Evolutionary conservation across 2,113 vertebrate species (phyloP), one percentile per base, ranked within the genome.

Genomic region (Alligator mississippiensis): DNA sequence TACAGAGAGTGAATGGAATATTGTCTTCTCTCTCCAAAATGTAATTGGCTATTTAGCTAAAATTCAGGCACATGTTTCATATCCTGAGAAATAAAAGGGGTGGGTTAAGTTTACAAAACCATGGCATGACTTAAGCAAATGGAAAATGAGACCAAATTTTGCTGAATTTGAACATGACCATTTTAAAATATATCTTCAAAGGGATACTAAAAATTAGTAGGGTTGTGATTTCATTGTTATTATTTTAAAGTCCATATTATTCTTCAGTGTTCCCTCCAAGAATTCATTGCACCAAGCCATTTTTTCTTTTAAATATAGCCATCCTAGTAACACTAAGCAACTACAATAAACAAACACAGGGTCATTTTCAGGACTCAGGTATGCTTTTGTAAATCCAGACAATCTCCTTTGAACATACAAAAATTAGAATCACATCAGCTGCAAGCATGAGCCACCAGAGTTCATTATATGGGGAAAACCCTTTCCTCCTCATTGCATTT

Each of bases 31-130:
- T 88, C 91, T 96, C 87, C 94, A 96, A 77, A 88, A 96, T 93
- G 92, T 94, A 95, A 93, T 68, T 81, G 70, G 94, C 94, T 95
- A 85, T 84, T 94, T 97, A 93, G 93, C 90, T 96, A 88, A 93
- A 93, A 93, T 90, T 93, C 94, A 97, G 96, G 80, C 87, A 94
- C 60, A 96, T 84, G 96, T 87, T 72, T 4, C 61, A 96, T 96
- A 82, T 93, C 90, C 93, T 96, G 84, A 97, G 77, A 96, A 96
- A 90, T 94, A 81, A 94, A 95, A 95, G 59, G 93, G 92, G 85
- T 88, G 92, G 79, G 94, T 90, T 89, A 82, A 80, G 19, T 70
- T 70, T 34, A 70, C 30, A 70, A 70, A 96, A 94, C 59, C 82
- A 76, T 94, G 85, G 82, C 59, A 4, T 85, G 85, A 97, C 85